phyloP scores from a whole-genome alignment of 2,113 vertebrate species.

The Macquaria ambigua region DNA sequence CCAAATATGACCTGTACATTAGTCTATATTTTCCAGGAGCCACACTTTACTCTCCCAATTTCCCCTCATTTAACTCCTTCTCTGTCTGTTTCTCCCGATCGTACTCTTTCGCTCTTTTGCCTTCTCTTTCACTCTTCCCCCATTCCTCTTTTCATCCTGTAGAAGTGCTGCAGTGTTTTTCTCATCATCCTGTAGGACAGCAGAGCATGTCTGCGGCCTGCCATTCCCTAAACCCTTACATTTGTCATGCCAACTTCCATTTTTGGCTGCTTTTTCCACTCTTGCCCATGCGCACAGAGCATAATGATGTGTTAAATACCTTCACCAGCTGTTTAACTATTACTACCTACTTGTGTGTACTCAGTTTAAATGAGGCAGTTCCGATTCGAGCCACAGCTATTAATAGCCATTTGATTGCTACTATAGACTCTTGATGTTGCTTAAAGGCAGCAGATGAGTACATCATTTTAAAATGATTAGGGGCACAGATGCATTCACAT shows the following conservation, averaged over 20 bases:
- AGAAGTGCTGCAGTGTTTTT: slow-evolving; percentile 39
- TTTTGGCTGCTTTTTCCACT: slow-evolving; percentile 7
- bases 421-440: slow-evolving; percentile 7
- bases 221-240: slow-evolving; percentile 26
- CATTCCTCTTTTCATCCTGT: slow-evolving; percentile 6
- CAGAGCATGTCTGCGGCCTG: slow-evolving; percentile 43
- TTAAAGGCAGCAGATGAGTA: slow-evolving; percentile 34
- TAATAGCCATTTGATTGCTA: slow-evolving; percentile 37
- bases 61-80: neutral
- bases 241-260: slow-evolving; percentile 23
- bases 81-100: neutral
- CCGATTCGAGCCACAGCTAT: slow-evolving; percentile 3
- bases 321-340: slow-evolving; percentile 64
- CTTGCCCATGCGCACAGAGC: slow-evolving; percentile 1
- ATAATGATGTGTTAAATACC: slow-evolving; percentile 77
- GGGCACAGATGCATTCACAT: slow-evolving; percentile 11
- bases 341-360: slow-evolving; percentile 31
- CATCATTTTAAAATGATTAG: slow-evolving; percentile 32
- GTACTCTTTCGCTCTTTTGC: neutral
- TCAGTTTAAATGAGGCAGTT: slow-evolving; percentile 26
- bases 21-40: neutral
- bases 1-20: neutral
- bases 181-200: slow-evolving; percentile 46
- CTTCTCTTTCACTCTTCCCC: neutral
- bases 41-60: neutral